Evolutionary conservation across 2,797 vertebrate species (phyloP).

Genomic region (Girardinus metallicus): DNA sequence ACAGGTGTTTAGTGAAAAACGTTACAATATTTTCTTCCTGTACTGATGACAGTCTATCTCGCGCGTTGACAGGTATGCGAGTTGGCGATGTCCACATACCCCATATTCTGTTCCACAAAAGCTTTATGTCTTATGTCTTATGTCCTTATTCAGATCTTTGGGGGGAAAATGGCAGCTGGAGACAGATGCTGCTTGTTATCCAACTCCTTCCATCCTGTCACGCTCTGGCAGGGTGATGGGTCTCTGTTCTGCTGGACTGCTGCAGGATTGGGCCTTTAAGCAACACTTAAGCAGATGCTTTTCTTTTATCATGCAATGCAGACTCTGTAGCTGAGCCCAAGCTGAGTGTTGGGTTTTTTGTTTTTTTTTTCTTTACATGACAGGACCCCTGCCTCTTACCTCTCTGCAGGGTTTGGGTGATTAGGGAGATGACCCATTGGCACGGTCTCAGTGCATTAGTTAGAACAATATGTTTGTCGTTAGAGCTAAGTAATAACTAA

Average conservation of each 20-base stretch:
- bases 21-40: neutral
- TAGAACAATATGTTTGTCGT: conserved; percentile 75
- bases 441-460: conserved; percentile 60
- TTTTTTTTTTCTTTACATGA: conserved; percentile 56
- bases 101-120: neutral
- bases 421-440: conserved; percentile 69
- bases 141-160: neutral
- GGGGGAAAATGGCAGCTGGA: conserved; percentile 14
- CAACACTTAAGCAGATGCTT: conserved; percentile 64
- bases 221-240: conserved; percentile 34
- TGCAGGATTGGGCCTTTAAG: conserved; percentile 62
- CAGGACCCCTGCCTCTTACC: conserved; percentile 64
- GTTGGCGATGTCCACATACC: neutral
- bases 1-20: neutral
- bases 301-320: conserved; percentile 73
- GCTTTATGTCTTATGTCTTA: neutral
- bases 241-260: conserved; percentile 51
- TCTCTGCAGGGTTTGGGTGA: conserved; percentile 69
- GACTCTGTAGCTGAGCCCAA: conserved; percentile 50
- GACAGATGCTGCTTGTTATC: conserved; percentile 43
- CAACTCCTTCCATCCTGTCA: conserved; percentile 14
- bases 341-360: conserved; percentile 53
- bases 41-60: neutral
- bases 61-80: too few species aligned
- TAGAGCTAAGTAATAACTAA: conserved; percentile 71